Conservation (phyloP, 2,113 vertebrate species). For the Triplophysa rosa region DNA sequence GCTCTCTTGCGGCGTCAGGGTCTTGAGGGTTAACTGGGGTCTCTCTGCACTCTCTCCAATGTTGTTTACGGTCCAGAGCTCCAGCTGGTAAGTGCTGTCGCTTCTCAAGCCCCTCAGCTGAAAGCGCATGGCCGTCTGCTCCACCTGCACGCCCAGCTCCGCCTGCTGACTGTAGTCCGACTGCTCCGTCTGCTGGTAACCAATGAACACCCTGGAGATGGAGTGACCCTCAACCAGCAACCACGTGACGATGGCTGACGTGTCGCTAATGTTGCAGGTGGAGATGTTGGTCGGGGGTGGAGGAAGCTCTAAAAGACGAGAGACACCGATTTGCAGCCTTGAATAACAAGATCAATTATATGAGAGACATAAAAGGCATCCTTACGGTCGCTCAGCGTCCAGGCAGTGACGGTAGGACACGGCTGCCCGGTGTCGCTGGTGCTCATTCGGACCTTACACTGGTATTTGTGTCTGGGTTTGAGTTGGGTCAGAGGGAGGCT, state of each 20-base stretch:
- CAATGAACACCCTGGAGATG: conserved; percentile 80
- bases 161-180: conserved; percentile 79
- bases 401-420: conserved; percentile 77
- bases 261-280: conserved; percentile 81
- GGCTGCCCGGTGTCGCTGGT: conserved; percentile 75
- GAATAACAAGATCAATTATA: not conserved
- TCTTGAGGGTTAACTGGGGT: conserved; percentile 70
- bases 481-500: conserved; percentile 70
- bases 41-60: conserved; percentile 76
- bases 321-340: not conserved
- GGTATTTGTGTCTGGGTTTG: conserved; percentile 78
- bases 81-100: conserved; percentile 77
- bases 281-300: conserved; percentile 80
- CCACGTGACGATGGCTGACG: conserved; percentile 82
- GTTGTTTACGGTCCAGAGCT: conserved; percentile 83
- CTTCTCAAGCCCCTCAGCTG: conserved; percentile 81
- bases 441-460: conserved; percentile 77
- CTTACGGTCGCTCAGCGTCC: conserved; percentile 88
- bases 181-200: conserved; percentile 78
- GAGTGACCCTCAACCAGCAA: conserved; percentile 79
- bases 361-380: conserved; percentile 2
- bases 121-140: conserved; percentile 75
- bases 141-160: conserved; percentile 69
- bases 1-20: conserved; percentile 54
- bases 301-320: conserved; percentile 71